A percentile compares a stretch with the other conserved stretches of the same genome.
Evolutionary conservation across 2,113 vertebrate genomes (phyloP).

Genomic region (Girardinichthys multiradiatus): DNA sequence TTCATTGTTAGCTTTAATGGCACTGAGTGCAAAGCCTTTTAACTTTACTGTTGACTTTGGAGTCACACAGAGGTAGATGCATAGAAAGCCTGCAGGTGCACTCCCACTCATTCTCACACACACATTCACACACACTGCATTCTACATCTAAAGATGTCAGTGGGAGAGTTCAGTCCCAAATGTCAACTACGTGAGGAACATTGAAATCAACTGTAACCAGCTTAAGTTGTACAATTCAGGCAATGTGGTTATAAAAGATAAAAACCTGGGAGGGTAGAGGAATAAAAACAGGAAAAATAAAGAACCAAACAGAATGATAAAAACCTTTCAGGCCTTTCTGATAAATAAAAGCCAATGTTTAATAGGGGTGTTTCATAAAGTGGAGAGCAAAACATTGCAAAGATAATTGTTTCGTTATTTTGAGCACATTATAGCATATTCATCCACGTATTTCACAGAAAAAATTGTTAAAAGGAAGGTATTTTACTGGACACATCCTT

Average conservation of each 20-base stretch:
- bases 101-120: constrained; percentile 22
- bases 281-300: neutral
- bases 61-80: constrained; percentile 60
- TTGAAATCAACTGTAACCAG: constrained; percentile 59
- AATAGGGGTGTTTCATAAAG: neutral
- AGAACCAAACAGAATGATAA: neutral
- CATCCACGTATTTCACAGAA: too few relatives aligned
- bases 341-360: neutral
- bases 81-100: constrained; percentile 47
- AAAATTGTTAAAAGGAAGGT: too few relatives aligned
- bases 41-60: constrained; percentile 72
- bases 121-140: constrained; percentile 48
- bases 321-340: neutral
- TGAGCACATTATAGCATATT: too few relatives aligned
- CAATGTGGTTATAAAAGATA: neutral
- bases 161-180: constrained; percentile 75
- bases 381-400: neutral
- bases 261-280: neutral
- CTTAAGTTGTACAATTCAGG: constrained; percentile 38
- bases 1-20: constrained; percentile 67
- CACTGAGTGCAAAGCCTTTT: constrained; percentile 67
- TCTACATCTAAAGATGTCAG: constrained; percentile 72
- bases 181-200: constrained; percentile 81
- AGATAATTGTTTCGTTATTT: too few relatives aligned
- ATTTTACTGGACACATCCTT: too few relatives aligned